Conservation (phyloP, 2,797 vertebrate genomes). For the Pogoniulus pusillus region DNA sequence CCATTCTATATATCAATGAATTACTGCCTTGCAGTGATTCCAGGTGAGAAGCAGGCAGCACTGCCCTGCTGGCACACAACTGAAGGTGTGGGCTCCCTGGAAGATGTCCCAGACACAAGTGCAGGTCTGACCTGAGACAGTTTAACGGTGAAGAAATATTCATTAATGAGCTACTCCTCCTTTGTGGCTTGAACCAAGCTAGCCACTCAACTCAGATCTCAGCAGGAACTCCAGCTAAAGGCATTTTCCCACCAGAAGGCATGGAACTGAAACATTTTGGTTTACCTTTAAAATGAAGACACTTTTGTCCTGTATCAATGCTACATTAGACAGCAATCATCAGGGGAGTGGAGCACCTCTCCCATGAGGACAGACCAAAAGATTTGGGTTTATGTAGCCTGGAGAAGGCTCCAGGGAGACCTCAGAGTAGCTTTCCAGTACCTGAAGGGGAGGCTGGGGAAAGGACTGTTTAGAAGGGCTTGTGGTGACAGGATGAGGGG, state of each 20-base stretch:
- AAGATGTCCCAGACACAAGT: background rate
- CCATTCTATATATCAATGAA: no score
- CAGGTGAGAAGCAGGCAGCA: background rate
- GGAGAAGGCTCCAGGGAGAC: no score
- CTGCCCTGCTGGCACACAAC: no score
- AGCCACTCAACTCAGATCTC: background rate
- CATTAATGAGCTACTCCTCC: background rate
- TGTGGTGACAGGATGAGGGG: no score
- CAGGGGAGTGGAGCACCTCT: no score
- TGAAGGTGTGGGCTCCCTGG: background rate
- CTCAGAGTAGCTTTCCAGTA: no score
- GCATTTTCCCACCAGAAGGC: background rate
- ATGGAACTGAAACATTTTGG: accelerated
- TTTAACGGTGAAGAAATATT: no score
- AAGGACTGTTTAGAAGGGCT: no score
- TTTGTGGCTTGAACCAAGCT: background rate
- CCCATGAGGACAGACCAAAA: no score
- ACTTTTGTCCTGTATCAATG: background rate
- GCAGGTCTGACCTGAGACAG: background rate
- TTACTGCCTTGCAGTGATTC: no score
- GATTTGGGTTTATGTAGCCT: no score
- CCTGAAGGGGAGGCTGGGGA: no score
- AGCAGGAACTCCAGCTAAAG: background rate
- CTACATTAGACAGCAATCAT: background rate
- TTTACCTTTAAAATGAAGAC: background rate